Percentiles rank a stretch among this genome's conserved stretches.
Evolutionary conservation across 2,113 vertebrate species (phyloP).

Genomic region (Ageneiosus marmoratus): DNA sequence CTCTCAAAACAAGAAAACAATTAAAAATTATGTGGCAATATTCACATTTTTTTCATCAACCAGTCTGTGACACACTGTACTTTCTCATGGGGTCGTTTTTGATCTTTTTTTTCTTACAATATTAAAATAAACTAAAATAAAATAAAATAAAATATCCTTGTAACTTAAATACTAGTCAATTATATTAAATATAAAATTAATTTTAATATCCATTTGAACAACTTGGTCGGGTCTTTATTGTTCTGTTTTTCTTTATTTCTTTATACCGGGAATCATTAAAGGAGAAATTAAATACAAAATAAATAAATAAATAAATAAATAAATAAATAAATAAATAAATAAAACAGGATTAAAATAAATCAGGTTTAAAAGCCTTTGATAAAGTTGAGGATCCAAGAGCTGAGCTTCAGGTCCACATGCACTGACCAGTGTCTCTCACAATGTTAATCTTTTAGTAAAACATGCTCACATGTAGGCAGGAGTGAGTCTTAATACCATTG

Average conservation of each 20-base stretch:
- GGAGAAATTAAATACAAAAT: constrained; percentile 49
- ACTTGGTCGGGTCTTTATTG: too few relatives aligned
- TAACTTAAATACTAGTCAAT: constrained; percentile 50
- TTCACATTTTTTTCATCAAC: constrained; percentile 62
- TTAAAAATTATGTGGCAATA: constrained; percentile 72
- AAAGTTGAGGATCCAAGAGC: constrained; percentile 57
- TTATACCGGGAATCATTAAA: constrained; percentile 2
- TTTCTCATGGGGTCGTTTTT: constrained; percentile 31
- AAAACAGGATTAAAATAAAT: too few relatives aligned
- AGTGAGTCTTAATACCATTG: constrained; percentile 69
- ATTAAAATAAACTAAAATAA: constrained; percentile 64
- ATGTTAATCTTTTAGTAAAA: constrained; percentile 71
- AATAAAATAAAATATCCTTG: constrained; percentile 63
- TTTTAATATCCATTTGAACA: constrained; percentile 17
- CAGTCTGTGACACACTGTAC: constrained; percentile 45
- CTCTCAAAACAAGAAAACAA: constrained; percentile 71
- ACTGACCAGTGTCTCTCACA: constrained; percentile 79
- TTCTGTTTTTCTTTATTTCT: not conserved
- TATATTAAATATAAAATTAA: constrained; percentile 65
- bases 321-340: too few relatives aligned
- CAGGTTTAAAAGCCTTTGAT: constrained; percentile 64
- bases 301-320: constrained; percentile 41
- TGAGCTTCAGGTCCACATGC: constrained; percentile 79
- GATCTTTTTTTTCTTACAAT: constrained; percentile 55
- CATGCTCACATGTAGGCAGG: constrained; percentile 82